Evolutionary conservation across 2,888 invertebrate genomes (phyloP).

Genomic region (Cryptosula pallasiana): DNA sequence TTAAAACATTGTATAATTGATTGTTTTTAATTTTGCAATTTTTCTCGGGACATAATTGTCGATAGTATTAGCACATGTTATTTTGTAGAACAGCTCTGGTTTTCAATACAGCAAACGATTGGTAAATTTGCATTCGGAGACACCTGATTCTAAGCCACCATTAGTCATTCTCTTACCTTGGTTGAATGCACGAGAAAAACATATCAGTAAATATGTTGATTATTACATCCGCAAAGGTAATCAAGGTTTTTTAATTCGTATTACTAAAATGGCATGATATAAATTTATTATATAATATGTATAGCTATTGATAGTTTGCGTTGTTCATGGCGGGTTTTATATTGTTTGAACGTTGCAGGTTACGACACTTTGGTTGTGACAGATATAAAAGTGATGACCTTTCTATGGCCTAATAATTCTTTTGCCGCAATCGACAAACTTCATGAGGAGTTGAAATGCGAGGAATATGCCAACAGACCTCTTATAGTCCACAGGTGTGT

Average conservation of each 20-base stretch:
- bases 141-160: neutral
- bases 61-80: too few species aligned
- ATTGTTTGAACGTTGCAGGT: too few species aligned
- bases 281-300: too few species aligned
- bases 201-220: slow-evolving; percentile 2
- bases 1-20: too few species aligned
- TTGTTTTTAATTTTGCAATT: too few species aligned
- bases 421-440: neutral
- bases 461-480: neutral
- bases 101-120: neutral
- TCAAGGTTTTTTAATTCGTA: too few species aligned
- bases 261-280: too few species aligned
- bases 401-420: neutral
- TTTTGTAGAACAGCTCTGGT: neutral
- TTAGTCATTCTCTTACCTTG: neutral
- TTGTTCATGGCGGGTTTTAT: too few species aligned
- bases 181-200: neutral
- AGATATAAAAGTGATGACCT: neutral
- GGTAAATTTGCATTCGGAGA: neutral
- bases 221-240: too few species aligned
- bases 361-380: neutral
- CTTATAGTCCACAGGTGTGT: neutral
- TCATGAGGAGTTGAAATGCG: neutral
- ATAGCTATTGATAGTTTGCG: too few species aligned
- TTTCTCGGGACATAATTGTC: too few species aligned